Percentiles rank a stretch among this genome's conserved stretches.
These are phyloP conservation scores for Drosophila colorata DNA, from an alignment of 2,888 invertebrate species.

Conservation along the genomic window DNA sequence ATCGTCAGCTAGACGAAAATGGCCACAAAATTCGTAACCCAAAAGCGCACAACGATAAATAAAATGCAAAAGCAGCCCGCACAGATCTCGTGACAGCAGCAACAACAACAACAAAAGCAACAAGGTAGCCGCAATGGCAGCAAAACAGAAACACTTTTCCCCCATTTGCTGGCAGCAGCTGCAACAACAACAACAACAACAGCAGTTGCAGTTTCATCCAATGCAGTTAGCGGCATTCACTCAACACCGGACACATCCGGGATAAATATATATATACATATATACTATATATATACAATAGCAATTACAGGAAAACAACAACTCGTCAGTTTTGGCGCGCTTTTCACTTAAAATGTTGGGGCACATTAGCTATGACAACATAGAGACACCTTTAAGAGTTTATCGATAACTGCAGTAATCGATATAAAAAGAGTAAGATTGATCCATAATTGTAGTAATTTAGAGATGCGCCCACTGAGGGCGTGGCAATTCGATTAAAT, in stretches of 20 bases:
- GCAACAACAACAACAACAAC: conserved; percentile 17
- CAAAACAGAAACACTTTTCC: conserved; percentile 35
- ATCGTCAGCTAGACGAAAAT: no score
- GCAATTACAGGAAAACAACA: no score
- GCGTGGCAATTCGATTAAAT: no score
- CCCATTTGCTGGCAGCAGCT: conserved; percentile 41
- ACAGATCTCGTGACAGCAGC: conserved; percentile 54
- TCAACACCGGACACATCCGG: conserved; percentile 51
- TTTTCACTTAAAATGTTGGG: conserved; percentile 21
- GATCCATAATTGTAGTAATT: no score
- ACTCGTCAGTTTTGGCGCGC: conserved; percentile 41
- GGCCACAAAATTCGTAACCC: no score
- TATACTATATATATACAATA: not conserved
- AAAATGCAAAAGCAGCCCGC: conserved; percentile 48
- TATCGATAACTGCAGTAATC: not conserved
- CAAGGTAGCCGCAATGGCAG: conserved; percentile 20
- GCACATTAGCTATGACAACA: conserved; percentile 13
- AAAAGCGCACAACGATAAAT: conserved; percentile 46
- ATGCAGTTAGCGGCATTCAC: conserved; percentile 42
- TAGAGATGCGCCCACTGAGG: no score
- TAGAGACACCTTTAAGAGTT: not conserved
- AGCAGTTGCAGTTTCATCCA: conserved; percentile 40
- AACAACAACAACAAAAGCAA: conserved; percentile 19
- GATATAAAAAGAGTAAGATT: no score
- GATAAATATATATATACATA: conserved; percentile 41